Evolutionary conservation across 2,113 vertebrate species (phyloP), one percentile per base, ranked within the genome.

Genomic region (Alethe castanea): DNA sequence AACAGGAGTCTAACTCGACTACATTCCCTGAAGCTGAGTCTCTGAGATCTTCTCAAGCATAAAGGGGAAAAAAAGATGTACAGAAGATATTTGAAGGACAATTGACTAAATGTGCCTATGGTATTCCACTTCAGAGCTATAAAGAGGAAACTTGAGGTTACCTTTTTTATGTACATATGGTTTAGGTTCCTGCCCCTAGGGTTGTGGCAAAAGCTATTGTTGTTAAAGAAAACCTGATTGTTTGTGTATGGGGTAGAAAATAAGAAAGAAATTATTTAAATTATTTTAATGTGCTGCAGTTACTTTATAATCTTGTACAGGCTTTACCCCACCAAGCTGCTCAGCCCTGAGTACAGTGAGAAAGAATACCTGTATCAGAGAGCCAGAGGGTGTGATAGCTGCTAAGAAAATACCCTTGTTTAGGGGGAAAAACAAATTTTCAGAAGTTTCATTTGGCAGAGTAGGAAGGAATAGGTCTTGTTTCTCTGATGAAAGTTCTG

Each of bases 21-120:
- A 33, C 82, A 60, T 96, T 96, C 42, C 86, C 61, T 0, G 62
- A 90, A 94, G 86, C 85, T 91, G 54, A 94, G 78, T 85, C 70
- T 74, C 94, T 97, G 83, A 93, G 74, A 72, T 95, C 88, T 95
- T 95, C 48, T 78, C 62, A 93, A 92, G 91, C 96, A 92, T 90
- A 95, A 95, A 96, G 77, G 76, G 74, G 71, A 73, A 95, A 92
- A 91, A 94, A 88, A 81, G 24, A 88, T 40, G 33, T 74, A 91
- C 62, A 93, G 82, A 93, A 95, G 92, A 87, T 26, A 2, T 95
- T 92, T 95, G 92, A 96, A 97, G 88, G 95, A 93, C 96, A 83
- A 74, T 93, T 95, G 70, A 71, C 88, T 96, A 90, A 96, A 96
- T 78, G 42, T 87, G 92, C 80, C 90, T 91, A 66, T 94, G 82